These are phyloP conservation scores for Ictalurus punctatus DNA, from an alignment of 2,113 vertebrate genomes.

Conservation along the genomic window DNA sequence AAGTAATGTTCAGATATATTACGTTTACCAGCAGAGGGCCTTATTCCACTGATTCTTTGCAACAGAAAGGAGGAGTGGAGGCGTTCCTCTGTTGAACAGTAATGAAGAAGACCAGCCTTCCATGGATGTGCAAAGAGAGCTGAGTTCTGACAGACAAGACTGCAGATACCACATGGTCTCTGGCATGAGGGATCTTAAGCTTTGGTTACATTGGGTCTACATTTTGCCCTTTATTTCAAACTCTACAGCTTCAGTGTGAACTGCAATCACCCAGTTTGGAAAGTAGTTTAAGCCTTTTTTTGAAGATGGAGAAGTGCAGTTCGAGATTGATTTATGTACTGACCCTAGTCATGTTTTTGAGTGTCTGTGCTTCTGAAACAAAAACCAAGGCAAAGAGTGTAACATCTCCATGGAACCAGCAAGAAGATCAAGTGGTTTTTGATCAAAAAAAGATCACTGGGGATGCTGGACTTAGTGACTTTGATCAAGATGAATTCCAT, in stretches of 20 bases:
- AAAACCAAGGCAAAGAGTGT: background rate
- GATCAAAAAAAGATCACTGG: slow-evolving; percentile 21
- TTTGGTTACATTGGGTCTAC: slow-evolving; percentile 35
- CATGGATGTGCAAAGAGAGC: slow-evolving; percentile 62
- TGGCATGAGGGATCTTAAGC: slow-evolving; percentile 43
- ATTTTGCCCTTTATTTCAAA: slow-evolving; percentile 5
- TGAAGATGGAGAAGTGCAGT: slow-evolving; percentile 41
- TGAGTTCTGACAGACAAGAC: slow-evolving; percentile 65
- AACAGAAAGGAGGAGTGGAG: slow-evolving; percentile 21
- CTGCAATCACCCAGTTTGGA: background rate
- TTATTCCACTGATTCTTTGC: slow-evolving; percentile 1
- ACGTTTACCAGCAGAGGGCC: slow-evolving; percentile 51
- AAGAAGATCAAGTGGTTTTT: slow-evolving; percentile 39
- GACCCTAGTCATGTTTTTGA: slow-evolving; percentile 37
- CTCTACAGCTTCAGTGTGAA: slow-evolving; percentile 16
- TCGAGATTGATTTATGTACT: slow-evolving; percentile 30
- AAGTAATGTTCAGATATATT: background rate
- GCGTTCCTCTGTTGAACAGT: slow-evolving; percentile 33
- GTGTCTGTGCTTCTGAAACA: slow-evolving; percentile 19
- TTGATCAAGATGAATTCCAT: slow-evolving; percentile 36
- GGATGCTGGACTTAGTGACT: background rate
- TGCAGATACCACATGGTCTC: slow-evolving; percentile 60
- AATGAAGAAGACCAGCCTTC: slow-evolving; percentile 69
- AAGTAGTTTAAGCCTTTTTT: slow-evolving; percentile 2
- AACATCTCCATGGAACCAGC: slow-evolving; percentile 7